Evolutionary conservation across 2,888 invertebrate genomes (phyloP), one percentile per base, ranked within the genome.

Genomic region (Philereme vetulata): DNA sequence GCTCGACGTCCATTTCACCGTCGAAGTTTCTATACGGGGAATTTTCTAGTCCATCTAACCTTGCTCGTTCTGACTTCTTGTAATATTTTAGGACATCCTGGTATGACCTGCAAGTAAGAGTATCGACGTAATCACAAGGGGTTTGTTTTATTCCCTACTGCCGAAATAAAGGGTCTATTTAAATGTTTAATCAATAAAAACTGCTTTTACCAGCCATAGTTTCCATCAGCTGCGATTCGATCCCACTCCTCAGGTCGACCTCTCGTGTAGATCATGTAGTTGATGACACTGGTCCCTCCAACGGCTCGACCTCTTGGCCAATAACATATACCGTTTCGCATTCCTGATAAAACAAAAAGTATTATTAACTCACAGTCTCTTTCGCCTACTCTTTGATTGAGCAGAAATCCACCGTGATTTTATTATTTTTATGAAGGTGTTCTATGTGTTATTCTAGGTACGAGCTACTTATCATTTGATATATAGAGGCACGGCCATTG

Each of bases 181-280:
- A n/a, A n/a, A n/a, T n/a, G n/a, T n/a, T n/a, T n/a, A n/a, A n/a
- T n/a, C n/a, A n/a, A n/a, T n/a, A n/a, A n/a, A n/a, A n/a, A n/a
- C n/a, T n/a, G n/a, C 21, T 36, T 36, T 3, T 72, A 93, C 96
- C 96, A 96, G 35, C 95, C 95, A 21, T 88, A 84, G 72, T 96
- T 96, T 0, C 96, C 96, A 62, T 93, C 87, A 0, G 80, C 84
- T 44, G 92, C 94, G 93, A 96, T 96, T 21, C 90, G 81, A 74
- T 96, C 94, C 86, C 94, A 96, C 82, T 96, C 96, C 33, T 81
- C 81, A 38, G 93, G 93, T 62, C 95, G 93, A 0, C 97, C 97
- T 50, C 97, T 93, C 0, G 96, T 94, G 79, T 97, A 97, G 4
- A 96, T 93, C 95, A 97, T 95, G 77, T 96, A 97, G 86, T 97